A percentile compares a stretch with the other conserved stretches of the same genome.
Conservation (phyloP, 23 tunicate genomes). For the Trididemnum miniatum region DNA sequence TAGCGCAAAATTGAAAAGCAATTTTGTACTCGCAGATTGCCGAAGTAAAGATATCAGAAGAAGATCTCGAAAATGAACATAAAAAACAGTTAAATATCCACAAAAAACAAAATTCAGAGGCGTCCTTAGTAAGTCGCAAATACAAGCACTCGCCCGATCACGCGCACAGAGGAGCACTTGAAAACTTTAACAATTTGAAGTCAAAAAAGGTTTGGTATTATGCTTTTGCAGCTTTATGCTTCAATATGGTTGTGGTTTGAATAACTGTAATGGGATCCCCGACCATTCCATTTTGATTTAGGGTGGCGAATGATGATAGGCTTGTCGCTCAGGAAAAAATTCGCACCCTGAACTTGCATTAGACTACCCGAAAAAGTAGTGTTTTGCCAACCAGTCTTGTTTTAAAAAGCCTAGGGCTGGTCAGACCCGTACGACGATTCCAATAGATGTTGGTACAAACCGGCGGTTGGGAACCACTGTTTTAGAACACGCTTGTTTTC, state of each 20-base stretch:
- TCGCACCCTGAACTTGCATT: too few relatives aligned
- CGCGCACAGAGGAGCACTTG: not conserved
- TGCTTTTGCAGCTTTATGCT: not conserved
- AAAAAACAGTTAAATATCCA: slow-evolving; percentile 56
- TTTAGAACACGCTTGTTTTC: too few relatives aligned
- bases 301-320: not conserved
- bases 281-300: not conserved
- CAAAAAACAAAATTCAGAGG: slow-evolving; percentile 32
- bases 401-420: too few relatives aligned
- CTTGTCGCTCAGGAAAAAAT: too few relatives aligned
- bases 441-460: too few relatives aligned
- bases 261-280: not conserved
- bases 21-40: too few relatives aligned
- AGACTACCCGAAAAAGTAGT: too few relatives aligned
- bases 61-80: slow-evolving; percentile 78
- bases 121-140: slow-evolving; percentile 38
- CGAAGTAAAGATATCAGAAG: slow-evolving; percentile 62
- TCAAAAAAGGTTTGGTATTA: not conserved
- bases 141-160: slow-evolving; percentile 56
- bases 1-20: too few relatives aligned
- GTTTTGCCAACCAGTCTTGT: too few relatives aligned
- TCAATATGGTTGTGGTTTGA: not conserved
- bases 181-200: not conserved
- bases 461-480: too few relatives aligned
- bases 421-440: too few relatives aligned